phyloP scores from a whole-genome alignment of 2,888 invertebrate genomes.

The Ommatoiulus sabulosus region DNA sequence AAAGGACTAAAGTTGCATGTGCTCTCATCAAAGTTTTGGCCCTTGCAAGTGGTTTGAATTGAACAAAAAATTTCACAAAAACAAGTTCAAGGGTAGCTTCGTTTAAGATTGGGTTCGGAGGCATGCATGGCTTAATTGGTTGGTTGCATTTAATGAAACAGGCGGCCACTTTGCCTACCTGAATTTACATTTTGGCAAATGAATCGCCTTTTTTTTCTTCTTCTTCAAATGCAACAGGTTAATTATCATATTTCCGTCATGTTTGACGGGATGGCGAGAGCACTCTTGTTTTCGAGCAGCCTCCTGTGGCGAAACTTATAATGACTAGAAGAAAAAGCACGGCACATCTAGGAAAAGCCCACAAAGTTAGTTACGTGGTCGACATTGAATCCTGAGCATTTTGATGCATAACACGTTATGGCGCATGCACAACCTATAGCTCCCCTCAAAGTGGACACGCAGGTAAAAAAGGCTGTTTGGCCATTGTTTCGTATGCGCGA shows the following conservation, averaged over 20 bases:
- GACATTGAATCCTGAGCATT: conserved; percentile 26
- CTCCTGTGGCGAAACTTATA: conserved; percentile 54
- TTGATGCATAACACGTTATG: conserved; percentile 47
- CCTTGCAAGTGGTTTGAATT: not conserved
- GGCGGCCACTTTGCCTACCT: conserved; percentile 2
- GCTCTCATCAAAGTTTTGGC: not conserved
- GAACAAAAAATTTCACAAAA: not conserved
- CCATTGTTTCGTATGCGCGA: not conserved
- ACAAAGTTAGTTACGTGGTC: conserved; percentile 4
- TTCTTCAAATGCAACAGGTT: conserved; percentile 47
- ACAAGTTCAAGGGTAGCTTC: not conserved
- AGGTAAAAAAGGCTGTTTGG: not conserved
- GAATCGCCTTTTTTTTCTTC: conserved; percentile 22
- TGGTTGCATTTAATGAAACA: conserved; percentile 42
- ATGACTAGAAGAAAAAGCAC: conserved; percentile 35
- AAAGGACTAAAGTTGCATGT: not conserved
- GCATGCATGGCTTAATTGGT: not conserved
- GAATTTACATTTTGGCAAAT: conserved; percentile 38
- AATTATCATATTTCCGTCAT: conserved; percentile 54
- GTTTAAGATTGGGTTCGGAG: not conserved
- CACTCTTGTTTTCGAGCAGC: conserved; percentile 48
- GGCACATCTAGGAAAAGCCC: not conserved
- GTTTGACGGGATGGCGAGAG: conserved; percentile 51
- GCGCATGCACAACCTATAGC: not conserved
- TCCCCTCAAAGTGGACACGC: not conserved